Conservation (phyloP, 2,888 invertebrate genomes). For the Synergus gifuensis region DNA sequence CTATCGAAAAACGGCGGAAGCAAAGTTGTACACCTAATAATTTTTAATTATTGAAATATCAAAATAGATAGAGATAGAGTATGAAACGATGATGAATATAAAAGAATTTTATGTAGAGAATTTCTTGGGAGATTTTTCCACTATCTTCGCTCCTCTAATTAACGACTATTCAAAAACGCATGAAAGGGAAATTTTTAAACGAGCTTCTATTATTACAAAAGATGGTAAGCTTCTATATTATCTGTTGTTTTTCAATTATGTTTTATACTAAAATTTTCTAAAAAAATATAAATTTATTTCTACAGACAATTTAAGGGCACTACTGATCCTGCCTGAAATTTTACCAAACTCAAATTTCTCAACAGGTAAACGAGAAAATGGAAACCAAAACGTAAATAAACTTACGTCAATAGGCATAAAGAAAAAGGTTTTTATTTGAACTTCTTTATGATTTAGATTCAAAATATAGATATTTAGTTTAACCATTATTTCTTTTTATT, state of each 20-base stretch:
- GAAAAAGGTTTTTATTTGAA: too few species aligned
- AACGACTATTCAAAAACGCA: not conserved
- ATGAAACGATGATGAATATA: not conserved
- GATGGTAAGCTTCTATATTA: conserved; percentile 8
- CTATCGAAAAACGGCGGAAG: too few species aligned
- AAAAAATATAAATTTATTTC: too few species aligned
- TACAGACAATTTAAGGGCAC: too few species aligned
- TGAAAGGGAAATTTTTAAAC: not conserved
- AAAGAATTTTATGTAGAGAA: not conserved
- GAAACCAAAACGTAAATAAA: too few species aligned
- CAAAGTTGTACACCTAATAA: too few species aligned
- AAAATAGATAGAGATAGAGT: conserved; percentile 18
- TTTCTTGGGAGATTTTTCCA: not conserved
- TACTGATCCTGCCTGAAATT: not conserved
- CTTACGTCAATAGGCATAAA: too few species aligned
- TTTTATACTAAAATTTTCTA: too few species aligned
- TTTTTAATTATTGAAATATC: not conserved
- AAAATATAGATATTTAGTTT: too few species aligned
- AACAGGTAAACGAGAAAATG: conserved; percentile 20
- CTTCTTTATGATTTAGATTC: too few species aligned
- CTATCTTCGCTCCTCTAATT: not conserved
- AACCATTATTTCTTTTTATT: too few species aligned
- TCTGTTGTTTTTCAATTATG: too few species aligned
- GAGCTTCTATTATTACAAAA: conserved; percentile 5
- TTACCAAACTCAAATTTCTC: conserved; percentile 3